Conservation (phyloP, 2,113 vertebrate species). For the Ramphastos sulfuratus region DNA sequence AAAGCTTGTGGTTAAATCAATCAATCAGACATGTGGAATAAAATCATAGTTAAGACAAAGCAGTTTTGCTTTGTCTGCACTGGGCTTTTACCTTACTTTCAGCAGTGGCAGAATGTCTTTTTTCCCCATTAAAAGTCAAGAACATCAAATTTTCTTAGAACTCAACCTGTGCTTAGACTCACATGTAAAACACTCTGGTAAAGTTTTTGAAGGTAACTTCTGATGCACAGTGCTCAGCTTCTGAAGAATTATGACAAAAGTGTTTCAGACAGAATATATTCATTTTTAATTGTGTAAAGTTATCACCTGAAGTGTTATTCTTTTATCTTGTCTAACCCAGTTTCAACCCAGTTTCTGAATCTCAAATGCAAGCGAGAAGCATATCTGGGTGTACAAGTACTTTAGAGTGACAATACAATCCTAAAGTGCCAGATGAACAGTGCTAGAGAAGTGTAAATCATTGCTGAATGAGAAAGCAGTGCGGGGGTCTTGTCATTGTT, state of each 20-base stretch:
- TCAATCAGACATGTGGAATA: not conserved
- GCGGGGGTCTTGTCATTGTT: not conserved
- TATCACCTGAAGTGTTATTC: not conserved
- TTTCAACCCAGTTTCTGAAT: not conserved
- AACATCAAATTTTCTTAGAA: not conserved
- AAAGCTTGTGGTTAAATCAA: not conserved
- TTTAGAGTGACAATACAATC: not conserved
- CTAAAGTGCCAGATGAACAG: not conserved
- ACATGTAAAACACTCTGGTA: not conserved
- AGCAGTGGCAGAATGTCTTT: not conserved
- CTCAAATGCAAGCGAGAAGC: not conserved
- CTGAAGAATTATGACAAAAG: not conserved
- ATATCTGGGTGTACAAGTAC: not conserved
- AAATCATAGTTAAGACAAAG: not conserved
- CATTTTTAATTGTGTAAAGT: not conserved
- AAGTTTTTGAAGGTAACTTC: not conserved
- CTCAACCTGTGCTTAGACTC: not conserved
- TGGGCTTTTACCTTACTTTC: not conserved
- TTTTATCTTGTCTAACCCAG: not conserved
- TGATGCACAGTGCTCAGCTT: not conserved
- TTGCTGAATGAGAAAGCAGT: not conserved
- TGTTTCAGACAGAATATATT: not conserved
- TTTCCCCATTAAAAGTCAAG: not conserved
- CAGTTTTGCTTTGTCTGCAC: not conserved
- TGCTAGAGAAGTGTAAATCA: not conserved